phyloP scores from a whole-genome alignment of 1,140 invertebrate genomes.

The Pseudomyrmex concolor region DNA sequence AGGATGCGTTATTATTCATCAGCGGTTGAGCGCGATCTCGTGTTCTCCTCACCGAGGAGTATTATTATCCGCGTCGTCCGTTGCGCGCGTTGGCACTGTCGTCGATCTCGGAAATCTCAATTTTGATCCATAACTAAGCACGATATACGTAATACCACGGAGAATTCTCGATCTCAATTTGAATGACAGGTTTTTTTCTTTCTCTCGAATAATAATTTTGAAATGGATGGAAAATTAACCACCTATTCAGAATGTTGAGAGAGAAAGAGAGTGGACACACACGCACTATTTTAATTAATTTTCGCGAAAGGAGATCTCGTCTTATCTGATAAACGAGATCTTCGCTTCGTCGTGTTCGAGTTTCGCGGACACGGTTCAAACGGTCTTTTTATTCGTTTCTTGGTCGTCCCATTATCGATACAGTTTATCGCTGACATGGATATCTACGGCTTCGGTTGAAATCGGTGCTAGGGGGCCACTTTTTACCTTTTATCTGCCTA shows the following conservation, averaged over 20 bases:
- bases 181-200: neutral
- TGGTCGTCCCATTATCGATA: constrained; percentile 60
- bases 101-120: constrained; percentile 36
- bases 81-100: constrained; percentile 3
- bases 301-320: constrained; percentile 33
- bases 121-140: neutral
- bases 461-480: neutral
- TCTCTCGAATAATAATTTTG: neutral
- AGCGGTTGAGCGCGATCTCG: constrained; percentile 49
- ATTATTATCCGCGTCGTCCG: constrained; percentile 35
- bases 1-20: constrained; percentile 73
- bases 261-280: too few species aligned
- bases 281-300: constrained; percentile 35
- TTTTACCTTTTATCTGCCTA: neutral
- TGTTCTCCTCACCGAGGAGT: constrained; percentile 14
- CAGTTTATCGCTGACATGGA: constrained; percentile 66
- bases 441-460: constrained; percentile 20
- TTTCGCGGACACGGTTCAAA: constrained; percentile 39
- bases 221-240: neutral
- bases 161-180: neutral
- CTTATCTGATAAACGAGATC: constrained; percentile 57
- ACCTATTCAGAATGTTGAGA: neutral
- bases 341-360: constrained; percentile 38
- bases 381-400: constrained; percentile 14
- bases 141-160: neutral